Base-by-base conservation (phyloP, 2,113 vertebrate species). In the Ciconia boyciana region DNA sequence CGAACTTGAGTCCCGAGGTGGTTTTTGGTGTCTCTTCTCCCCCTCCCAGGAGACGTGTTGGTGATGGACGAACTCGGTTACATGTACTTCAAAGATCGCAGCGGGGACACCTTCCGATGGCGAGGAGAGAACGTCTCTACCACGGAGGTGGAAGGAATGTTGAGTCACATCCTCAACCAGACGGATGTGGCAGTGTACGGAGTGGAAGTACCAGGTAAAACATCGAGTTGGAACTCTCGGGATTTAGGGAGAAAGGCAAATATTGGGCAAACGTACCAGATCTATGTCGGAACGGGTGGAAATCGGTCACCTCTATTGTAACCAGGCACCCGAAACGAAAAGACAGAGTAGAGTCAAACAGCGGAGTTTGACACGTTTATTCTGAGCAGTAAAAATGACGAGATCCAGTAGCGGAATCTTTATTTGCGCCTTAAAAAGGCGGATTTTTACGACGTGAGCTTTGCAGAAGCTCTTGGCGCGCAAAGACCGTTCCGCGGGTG, bases 11-110 rank as follows among this genome's bases (percentile, higher is more conserved):
- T 6, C 17, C 51, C 5, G 25, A 74, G 32, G 31, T 14, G 31
- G 10, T 1, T 51, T 55, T 64, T 11, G 70, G 48, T 28, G 31
- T 26, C 15, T 15, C 31, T 34, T 49, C 16, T 36, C 11, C 26
- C 66, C 62, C 34, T 51, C 18, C 7, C 93, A 99, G 99, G 99
- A 49, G 99, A 99, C 0, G 95, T 99, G 54, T 81, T 99, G 96
- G 98, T 99, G 93, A 99, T 99, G 99, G 99, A 99, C 6, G 99
- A 99, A 11, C 98, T 99, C 13, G 99, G 99, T 44, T 99, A 99
- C 97, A 98, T 99, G 97, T 99, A 99, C 89, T 99, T 99, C 96
- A 98, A 79, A 28, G 99, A 99, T 70, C 98, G 99, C 11, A 97
- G 98, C 3, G 99, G 99, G 2, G 99, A 99, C 97, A 99, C 99